Evolutionary conservation across 2,888 invertebrate genomes (phyloP).

Genomic region (Callyntrura guangdongensis): DNA sequence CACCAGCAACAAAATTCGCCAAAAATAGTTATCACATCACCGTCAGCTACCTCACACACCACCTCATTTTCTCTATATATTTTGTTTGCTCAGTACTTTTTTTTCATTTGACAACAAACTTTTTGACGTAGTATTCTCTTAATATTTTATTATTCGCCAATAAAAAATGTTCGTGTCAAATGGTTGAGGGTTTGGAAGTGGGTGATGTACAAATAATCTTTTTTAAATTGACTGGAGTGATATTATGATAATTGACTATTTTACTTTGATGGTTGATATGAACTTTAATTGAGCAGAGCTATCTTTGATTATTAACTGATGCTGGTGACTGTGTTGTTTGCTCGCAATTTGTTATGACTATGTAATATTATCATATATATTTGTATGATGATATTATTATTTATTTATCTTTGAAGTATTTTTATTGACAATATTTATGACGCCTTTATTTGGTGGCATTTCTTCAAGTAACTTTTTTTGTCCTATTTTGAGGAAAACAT

Average conservation of each 20-base stretch:
- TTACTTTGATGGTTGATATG: slow-evolving; percentile 30
- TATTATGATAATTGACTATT: slow-evolving; percentile 22
- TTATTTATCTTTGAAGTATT: slow-evolving; percentile 24
- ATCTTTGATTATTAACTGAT: slow-evolving; percentile 49
- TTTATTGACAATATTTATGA: slow-evolving; percentile 16
- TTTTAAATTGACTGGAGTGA: slow-evolving; percentile 50
- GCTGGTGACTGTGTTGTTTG: slow-evolving; percentile 72
- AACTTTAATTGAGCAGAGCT: slow-evolving; percentile 26
- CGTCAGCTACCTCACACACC: neutral
- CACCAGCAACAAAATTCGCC: slow-evolving; percentile 1
- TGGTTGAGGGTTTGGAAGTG: slow-evolving; percentile 32
- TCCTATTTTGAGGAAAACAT: slow-evolving; percentile 43
- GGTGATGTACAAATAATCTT: slow-evolving; percentile 38
- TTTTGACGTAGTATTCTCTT: slow-evolving; percentile 26
- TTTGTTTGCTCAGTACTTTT: slow-evolving; percentile 40
- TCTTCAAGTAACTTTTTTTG: slow-evolving; percentile 48
- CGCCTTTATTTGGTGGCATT: slow-evolving; percentile 36
- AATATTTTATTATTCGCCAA: neutral
- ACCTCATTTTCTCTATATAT: slow-evolving; percentile 42
- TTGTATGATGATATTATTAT: slow-evolving; percentile 40
- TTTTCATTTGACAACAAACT: neutral
- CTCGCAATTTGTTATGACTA: slow-evolving; percentile 51
- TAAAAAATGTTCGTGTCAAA: slow-evolving; percentile 49
- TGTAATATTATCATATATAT: slow-evolving; percentile 15
- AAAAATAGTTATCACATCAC: neutral